Base-by-base conservation (phyloP, 2,888 invertebrate species). In the Orthosia gracilis region DNA sequence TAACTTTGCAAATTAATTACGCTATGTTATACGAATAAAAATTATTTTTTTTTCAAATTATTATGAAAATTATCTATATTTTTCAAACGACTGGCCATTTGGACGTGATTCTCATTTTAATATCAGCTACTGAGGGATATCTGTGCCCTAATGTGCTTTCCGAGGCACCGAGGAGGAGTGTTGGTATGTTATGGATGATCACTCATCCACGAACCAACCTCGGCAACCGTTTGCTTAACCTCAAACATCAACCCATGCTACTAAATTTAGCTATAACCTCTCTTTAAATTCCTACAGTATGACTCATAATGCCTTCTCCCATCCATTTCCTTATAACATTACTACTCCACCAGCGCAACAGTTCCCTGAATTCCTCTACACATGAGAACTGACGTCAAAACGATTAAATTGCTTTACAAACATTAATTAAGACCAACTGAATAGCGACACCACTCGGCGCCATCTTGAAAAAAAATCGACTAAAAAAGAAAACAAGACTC, bases 321-420 rank as follows among this genome's bases (percentile, higher is more conserved):
- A 54, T 68, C 62, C 40, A 69, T 62, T 12, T 50, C 26, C 21
- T 52, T 66, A 66, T 59, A 50, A 12, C 59, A 72, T 72, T 62
- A 72, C 17, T 55, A 45, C 61, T 49, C 49, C 68, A 67, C n/a
- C 59, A 65, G 12, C 26, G 4, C 58, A 54, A 45, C 57, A n/a
- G 52, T n/a, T 59, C 63, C 62, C 67, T 47, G 62, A 67, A 61
- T 47, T 61, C 9, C 45, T 49, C 13, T 7, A 58, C 63, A 54
- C 64, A 13, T 47, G 54, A 65, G 57, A 18, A 52, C 31, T 83
- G 75, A 83, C 81, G 87, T 81, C 86, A 80, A 54, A 79, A 73
- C 76, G 72, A 75, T 79, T 87, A 82, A 87, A 87, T 87, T 83
- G 83, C 75, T 75, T 47, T 45, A 70, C 85, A 76, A 77, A 74